A percentile compares a stretch with the other conserved stretches of the same genome.
Conservation (phyloP, 2,888 invertebrate genomes). For the Globia sparganii region DNA sequence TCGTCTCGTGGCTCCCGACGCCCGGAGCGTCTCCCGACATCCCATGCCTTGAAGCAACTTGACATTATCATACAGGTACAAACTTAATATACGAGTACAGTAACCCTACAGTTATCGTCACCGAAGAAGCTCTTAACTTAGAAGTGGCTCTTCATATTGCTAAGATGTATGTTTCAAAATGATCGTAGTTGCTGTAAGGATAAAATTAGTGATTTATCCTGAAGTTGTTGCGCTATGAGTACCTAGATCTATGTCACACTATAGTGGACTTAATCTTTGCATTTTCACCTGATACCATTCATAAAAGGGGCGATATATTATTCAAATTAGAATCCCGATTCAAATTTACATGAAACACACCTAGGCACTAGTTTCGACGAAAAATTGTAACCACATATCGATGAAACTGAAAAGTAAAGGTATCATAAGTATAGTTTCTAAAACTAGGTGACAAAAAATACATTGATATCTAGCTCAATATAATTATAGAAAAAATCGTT, state of each 20-base stretch:
- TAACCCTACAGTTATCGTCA: constrained; percentile 19
- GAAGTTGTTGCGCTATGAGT: background rate
- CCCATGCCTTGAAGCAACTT: constrained; percentile 42
- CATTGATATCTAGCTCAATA: background rate
- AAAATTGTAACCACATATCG: too few species aligned
- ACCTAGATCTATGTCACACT: too few species aligned
- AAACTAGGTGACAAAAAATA: background rate
- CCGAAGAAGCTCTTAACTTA: constrained; percentile 27
- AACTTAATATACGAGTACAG: background rate
- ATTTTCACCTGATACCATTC: background rate
- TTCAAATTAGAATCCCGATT: background rate
- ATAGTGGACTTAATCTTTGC: background rate
- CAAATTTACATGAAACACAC: too few species aligned
- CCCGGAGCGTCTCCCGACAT: too few species aligned
- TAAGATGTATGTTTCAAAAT: constrained; percentile 24
- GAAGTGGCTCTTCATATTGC: constrained; percentile 8
- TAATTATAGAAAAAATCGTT: accelerated
- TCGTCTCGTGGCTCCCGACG: too few species aligned
- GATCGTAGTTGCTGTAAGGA: background rate
- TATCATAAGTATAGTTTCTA: background rate
- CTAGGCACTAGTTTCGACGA: background rate
- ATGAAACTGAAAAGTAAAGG: background rate
- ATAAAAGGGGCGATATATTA: background rate
- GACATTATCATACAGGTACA: constrained; percentile 35
- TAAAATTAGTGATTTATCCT: background rate